phyloP scores from a whole-genome alignment of 2,113 vertebrate species.

The Trochalopteron elliotii region DNA sequence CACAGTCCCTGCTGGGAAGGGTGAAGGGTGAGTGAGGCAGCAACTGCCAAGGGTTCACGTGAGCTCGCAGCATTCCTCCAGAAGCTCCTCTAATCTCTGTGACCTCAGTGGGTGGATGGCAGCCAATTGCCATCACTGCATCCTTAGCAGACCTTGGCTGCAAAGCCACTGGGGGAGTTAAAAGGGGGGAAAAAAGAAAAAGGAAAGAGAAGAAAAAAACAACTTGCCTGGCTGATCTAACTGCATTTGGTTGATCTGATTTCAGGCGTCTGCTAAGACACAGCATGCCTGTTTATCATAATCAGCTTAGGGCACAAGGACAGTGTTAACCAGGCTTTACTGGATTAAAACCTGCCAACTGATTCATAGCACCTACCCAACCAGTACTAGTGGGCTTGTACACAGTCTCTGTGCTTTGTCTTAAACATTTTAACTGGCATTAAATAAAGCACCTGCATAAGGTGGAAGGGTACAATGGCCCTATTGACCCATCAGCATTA shows the following conservation, averaged over 20 bases:
- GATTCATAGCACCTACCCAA: conserved; percentile 58
- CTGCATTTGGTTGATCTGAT: conserved; percentile 65
- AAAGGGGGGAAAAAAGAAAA: neutral
- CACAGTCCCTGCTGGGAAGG: neutral
- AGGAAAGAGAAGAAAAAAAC: neutral
- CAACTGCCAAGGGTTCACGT: neutral
- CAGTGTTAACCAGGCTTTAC: conserved; percentile 67
- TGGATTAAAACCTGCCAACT: conserved; percentile 59
- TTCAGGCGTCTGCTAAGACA: conserved; percentile 54
- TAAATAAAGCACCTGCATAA: conserved; percentile 27
- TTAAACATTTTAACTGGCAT: conserved; percentile 16
- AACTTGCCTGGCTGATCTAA: conserved; percentile 6
- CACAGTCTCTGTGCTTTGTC: conserved; percentile 19
- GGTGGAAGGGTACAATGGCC: conserved; percentile 3
- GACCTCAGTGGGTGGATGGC: neutral
- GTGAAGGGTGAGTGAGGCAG: neutral
- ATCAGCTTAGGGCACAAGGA: conserved; percentile 68
- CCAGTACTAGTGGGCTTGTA: neutral
- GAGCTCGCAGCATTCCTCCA: neutral
- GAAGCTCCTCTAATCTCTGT: neutral
- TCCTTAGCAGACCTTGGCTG: neutral
- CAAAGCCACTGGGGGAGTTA: neutral
- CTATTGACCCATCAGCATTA: neutral
- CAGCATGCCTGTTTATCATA: conserved; percentile 62
- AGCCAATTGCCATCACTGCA: neutral